Base-by-base conservation (phyloP, 2,797 vertebrate genomes). In the Gorsachius magnificus region DNA sequence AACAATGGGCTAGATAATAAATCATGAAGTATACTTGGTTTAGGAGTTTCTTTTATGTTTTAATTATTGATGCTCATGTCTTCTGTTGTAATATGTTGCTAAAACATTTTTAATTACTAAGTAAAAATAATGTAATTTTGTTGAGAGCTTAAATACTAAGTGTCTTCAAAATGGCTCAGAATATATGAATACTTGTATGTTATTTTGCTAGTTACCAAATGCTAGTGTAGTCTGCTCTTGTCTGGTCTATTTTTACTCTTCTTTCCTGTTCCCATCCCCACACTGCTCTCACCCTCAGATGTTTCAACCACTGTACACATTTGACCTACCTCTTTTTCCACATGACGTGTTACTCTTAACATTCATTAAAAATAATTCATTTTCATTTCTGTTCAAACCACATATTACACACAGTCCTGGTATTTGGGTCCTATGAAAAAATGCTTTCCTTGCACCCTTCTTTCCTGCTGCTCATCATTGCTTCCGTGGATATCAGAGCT, bases 401-500 rank as follows among this genome's bases (percentile, higher is more conserved):
- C 33, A 43, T 89, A 81, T 68, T 93, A 53, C 58, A 88, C 66
- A 85, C 29, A 88, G 57, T 11, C 5, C 36, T 85, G 28, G 43
- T 94, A 87, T 93, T 94, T 91, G 54, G 63, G 29, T 76, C 56
- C 57, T 53, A 14, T 91, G 94, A 97, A 95, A 95, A 97, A 92
- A 3, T 79, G 28, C 72, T 96, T 96, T 91, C 45, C 88, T 94
- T 91, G 57, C 50, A 81, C 14, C 50, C 22, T 95, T 82, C 70
- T 69, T 95, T 79, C 57, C 43, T 84, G 68, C 87, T 95, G 87
- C 66, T 96, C 71, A 72, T 97, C 92, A 78, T 61, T 83, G 9
- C 84, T 96, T 95, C 64, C 79, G 94, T 95, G 83, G 74, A 69
- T 95, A 97, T 96, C 94, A 97, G 92, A 95, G 65, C 46, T 97